These are phyloP conservation scores for Colistium nudipinnis DNA, from an alignment of 2,113 vertebrate genomes.

Conservation along the genomic window DNA sequence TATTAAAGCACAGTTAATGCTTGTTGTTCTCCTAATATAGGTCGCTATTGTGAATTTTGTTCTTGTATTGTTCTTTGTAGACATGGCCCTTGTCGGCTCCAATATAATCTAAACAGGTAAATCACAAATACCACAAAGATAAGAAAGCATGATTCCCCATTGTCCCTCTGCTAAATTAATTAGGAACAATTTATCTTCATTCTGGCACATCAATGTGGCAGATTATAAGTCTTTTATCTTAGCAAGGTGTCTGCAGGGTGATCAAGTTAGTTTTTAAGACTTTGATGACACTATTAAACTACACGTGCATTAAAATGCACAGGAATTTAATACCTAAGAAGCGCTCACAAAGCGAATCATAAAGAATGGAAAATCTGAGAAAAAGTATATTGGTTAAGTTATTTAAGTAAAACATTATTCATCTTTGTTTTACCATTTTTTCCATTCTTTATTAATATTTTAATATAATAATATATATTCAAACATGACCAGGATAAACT, in stretches of 20 bases:
- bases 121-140: slow-evolving; percentile 10
- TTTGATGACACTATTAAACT: too few species aligned
- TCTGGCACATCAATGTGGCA: neutral
- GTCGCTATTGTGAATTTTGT: neutral
- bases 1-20: slow-evolving; percentile 34
- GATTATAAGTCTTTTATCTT: neutral
- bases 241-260: neutral
- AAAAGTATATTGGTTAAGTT: neutral
- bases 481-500: neutral
- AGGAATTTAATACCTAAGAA: neutral
- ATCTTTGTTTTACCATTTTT: neutral
- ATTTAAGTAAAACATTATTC: neutral
- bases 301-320: too few species aligned
- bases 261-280: neutral
- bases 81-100: neutral
- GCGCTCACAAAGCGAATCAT: neutral
- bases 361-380: neutral
- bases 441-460: neutral
- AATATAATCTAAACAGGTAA: neutral
- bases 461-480: neutral
- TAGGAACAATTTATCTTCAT: slow-evolving; percentile 21
- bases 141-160: slow-evolving; percentile 13
- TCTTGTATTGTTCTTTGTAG: slow-evolving; percentile 6
- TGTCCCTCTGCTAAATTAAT: slow-evolving; percentile 12
- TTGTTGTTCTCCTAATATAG: slow-evolving; percentile 16